phyloP scores from a whole-genome alignment of 1,140 invertebrate species.

The Hormaphis cornu region DNA sequence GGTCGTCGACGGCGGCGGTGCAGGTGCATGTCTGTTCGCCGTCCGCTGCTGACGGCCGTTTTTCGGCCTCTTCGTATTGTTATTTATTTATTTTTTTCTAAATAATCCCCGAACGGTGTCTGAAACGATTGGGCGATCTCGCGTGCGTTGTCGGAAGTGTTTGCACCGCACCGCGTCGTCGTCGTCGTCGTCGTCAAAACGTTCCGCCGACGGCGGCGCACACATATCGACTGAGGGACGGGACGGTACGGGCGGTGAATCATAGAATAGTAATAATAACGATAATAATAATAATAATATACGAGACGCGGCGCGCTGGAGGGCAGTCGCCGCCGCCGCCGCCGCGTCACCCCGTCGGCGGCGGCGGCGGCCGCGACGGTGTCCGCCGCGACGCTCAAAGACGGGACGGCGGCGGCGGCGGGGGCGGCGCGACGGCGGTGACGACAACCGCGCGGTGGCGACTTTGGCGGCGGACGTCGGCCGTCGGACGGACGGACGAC shows the following conservation, averaged over 20 bases:
- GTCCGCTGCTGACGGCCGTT: too few relatives aligned
- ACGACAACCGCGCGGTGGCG: background rate
- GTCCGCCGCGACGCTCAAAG: background rate
- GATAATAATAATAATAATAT: conserved; percentile 9
- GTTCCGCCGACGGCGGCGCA: conserved; percentile 7
- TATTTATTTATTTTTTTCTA: too few relatives aligned
- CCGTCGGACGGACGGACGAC: too few relatives aligned
- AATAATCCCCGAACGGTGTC: too few relatives aligned
- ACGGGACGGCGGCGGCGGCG: background rate
- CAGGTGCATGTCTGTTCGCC: background rate
- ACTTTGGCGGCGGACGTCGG: background rate
- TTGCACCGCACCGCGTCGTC: conserved; percentile 3
- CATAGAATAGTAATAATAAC: conserved; percentile 16
- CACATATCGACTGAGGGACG: conserved; percentile 11
- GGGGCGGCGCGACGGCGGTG: too few relatives aligned
- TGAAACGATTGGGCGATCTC: too few relatives aligned
- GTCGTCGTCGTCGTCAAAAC: too few relatives aligned
- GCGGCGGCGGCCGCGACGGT: background rate
- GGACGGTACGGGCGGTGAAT: background rate
- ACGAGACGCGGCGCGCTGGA: background rate
- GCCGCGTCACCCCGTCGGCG: background rate
- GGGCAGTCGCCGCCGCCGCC: background rate
- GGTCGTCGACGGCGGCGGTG: background rate
- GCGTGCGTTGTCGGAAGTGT: background rate
- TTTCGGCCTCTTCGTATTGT: too few relatives aligned